These are phyloP conservation scores for Drosophila arizonae DNA, from an alignment of 1,140 invertebrate species.

Conservation along the genomic window DNA sequence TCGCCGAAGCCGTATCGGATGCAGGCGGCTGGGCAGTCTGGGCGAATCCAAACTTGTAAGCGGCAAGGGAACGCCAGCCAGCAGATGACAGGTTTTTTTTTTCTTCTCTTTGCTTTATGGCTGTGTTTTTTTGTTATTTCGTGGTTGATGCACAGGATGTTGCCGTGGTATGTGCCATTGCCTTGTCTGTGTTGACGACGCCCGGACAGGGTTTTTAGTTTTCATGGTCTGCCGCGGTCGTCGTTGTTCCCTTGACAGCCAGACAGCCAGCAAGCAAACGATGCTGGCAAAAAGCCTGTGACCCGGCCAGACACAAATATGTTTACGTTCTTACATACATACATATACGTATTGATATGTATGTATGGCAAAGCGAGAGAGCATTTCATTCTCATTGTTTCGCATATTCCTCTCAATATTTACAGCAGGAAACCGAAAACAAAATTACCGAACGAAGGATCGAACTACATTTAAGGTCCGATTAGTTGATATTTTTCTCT, in stretches of 20 bases:
- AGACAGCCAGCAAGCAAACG: conserved; percentile 7
- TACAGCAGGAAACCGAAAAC: no score
- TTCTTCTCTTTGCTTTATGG: conserved; percentile 21
- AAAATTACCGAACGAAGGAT: no score
- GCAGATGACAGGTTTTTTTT: conserved; percentile 66
- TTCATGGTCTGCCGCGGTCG: conserved; percentile 35
- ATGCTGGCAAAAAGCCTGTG: conserved; percentile 1
- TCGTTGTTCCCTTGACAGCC: conserved; percentile 46
- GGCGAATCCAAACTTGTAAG: conserved; percentile 24
- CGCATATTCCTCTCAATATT: no score
- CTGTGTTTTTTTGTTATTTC: not conserved
- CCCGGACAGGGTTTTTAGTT: conserved; percentile 35
- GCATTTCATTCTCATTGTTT: not conserved
- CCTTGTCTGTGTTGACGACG: conserved; percentile 35
- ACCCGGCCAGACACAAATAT: conserved; percentile 15
- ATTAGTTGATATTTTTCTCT: no score
- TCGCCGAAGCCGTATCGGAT: conserved; percentile 42
- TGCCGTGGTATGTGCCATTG: conserved; percentile 50
- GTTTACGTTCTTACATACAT: not conserved
- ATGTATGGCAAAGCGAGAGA: not conserved
- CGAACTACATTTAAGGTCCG: no score
- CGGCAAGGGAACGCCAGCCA: conserved; percentile 21
- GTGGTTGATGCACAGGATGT: conserved; percentile 59
- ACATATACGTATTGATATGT: not conserved
- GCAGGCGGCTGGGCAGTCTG: conserved; percentile 30